Evolutionary conservation across 2,113 vertebrate genomes (phyloP).

Genomic region (Guaruba guarouba): DNA sequence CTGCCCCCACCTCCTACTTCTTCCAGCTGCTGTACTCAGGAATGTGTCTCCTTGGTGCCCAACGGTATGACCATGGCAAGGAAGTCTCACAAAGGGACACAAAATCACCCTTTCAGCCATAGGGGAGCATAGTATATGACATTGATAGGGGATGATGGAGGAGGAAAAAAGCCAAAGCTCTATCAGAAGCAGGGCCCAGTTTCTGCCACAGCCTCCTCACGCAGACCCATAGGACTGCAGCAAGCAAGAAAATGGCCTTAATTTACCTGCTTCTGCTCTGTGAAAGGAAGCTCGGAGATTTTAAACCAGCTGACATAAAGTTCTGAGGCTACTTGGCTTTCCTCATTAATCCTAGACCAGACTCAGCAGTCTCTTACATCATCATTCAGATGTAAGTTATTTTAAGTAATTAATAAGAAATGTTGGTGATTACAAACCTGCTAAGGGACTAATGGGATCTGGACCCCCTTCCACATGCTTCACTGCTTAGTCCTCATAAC

Average conservation of each 20-base stretch:
- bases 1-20: neutral
- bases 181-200: neutral
- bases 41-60: fast-evolving
- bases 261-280: neutral
- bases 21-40: neutral
- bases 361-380: neutral
- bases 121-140: neutral
- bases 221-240: neutral
- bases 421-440: neutral
- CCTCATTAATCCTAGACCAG: neutral
- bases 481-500: neutral
- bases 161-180: neutral
- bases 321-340: neutral
- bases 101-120: neutral
- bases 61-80: neutral
- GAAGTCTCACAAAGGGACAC: neutral
- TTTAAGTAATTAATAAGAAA: neutral
- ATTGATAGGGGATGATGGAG: neutral
- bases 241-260: neutral
- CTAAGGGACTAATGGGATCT: neutral
- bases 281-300: neutral
- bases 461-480: neutral
- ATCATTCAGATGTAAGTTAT: neutral
- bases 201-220: neutral
- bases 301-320: neutral